Evolutionary conservation across 2,113 vertebrate genomes (phyloP), one percentile per base, ranked within the genome.

Genomic region (Hypanus sabinus): DNA sequence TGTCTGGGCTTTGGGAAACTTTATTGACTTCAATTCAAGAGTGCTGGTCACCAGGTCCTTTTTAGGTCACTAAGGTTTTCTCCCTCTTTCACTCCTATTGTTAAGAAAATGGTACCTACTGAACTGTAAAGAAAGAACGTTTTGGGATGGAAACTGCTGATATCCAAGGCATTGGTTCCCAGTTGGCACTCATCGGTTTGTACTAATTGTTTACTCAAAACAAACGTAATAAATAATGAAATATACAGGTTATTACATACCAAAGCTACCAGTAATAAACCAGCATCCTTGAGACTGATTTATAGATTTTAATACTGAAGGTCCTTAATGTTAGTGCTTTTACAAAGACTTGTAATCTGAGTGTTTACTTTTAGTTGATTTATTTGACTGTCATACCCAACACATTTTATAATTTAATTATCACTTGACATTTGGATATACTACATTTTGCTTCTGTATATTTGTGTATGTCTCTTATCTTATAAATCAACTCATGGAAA

Each of bases 171-270:
- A 30, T 93, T 93, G 91, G 55, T 55, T 36, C 46, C 46, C 46
- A 55, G 70, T 73, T 73, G 33, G 65, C n/a, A 75, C 22, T 55
- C 11, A 12, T 70, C 57, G 38, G 33, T 92, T 46, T 38, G 36
- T 71, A 12, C 0, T 46, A 38, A 65, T 92, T 36, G 65, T 71
- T 92, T 70, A 11, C 65, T 92, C 60, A 71, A 24, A 90, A 65
- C 8, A 36, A 73, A 70, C 24, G 2, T 71, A 36, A 46, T 46
- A 12, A 46, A 93, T 36, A 73, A 73, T 73, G 73, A 75, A 93
- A 93, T 73, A 73, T n/a, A 93, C 90, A 71, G 36, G 9, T 91
- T n/a, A 87, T 90, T 91, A 91, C 14, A 70, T 91, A 70, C 38
- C 91, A 93, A 46, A 22, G 14, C 65, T 38, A 33, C n/a, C 0